These are phyloP conservation scores for Erpetoichthys calabaricus DNA, from an alignment of 2,797 vertebrate species.

Conservation along the genomic window DNA sequence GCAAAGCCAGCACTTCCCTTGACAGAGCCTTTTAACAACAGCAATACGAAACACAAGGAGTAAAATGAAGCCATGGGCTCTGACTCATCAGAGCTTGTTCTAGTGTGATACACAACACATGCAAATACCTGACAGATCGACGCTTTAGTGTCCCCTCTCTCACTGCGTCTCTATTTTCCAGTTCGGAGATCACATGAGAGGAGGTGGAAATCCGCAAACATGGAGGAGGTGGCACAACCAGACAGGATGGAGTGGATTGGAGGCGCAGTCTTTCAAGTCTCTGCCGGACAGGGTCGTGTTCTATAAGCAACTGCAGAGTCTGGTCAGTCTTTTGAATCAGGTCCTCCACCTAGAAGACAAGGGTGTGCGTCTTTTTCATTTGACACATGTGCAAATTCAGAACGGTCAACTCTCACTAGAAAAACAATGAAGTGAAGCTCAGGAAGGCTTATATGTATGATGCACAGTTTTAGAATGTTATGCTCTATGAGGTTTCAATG, in stretches of 20 bases:
- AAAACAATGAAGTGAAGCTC: no score
- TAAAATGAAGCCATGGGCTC: no score
- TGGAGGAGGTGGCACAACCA: slow-evolving; percentile 46
- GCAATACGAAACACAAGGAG: no score
- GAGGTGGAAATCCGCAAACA: slow-evolving; percentile 59
- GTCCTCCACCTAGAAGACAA: slow-evolving; percentile 64
- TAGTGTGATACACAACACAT: no score
- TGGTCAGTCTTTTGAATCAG: slow-evolving; percentile 76
- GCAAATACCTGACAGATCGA: slow-evolving; percentile 69
- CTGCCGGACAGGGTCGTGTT: slow-evolving; percentile 82
- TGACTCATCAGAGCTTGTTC: no score
- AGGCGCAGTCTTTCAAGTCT: slow-evolving; percentile 65
- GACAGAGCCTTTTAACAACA: no score
- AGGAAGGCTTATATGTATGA: no score
- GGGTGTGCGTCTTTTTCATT: background rate
- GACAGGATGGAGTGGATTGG: slow-evolving; percentile 43
- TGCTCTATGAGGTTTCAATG: no score
- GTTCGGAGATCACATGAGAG: slow-evolving; percentile 38
- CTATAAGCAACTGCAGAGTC: slow-evolving; percentile 81
- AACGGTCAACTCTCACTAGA: no score
- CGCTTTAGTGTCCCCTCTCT: slow-evolving; percentile 67
- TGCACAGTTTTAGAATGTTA: no score
- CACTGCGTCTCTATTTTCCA: slow-evolving; percentile 64
- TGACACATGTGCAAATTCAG: background rate
- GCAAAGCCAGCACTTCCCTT: no score